Conservation (phyloP, 2,797 vertebrate species). For the Falco columbarius region DNA sequence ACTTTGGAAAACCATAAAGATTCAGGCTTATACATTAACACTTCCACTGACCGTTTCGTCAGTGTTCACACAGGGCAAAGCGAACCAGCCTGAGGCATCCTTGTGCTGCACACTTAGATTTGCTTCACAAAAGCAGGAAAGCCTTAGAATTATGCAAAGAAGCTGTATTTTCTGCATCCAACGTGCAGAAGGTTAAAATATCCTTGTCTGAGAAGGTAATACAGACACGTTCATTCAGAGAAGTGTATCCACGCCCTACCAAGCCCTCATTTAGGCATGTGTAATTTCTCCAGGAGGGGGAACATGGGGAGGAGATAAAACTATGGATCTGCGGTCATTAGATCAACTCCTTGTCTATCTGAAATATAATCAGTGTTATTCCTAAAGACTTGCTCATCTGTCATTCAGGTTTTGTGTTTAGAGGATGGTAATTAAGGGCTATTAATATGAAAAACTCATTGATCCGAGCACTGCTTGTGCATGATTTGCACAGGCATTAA, state of each 20-base stretch:
- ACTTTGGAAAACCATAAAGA: not conserved
- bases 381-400: not conserved
- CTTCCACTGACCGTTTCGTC: not conserved
- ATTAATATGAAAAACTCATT: not conserved
- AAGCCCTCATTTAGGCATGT: not conserved
- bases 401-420: not conserved
- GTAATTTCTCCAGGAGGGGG: not conserved
- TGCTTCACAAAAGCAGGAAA: not conserved
- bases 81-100: fast-evolving
- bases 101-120: not conserved
- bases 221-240: not conserved
- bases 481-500: not conserved
- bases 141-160: not conserved
- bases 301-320: not conserved
- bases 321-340: not conserved
- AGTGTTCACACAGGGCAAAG: not conserved
- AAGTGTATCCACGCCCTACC: not conserved
- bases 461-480: not conserved
- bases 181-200: not conserved
- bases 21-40: not conserved
- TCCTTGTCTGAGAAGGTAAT: not conserved
- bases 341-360: not conserved
- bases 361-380: not conserved
- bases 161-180: not conserved
- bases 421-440: not conserved